A percentile compares a stretch with the other conserved stretches of the same genome.
phyloP scores from a whole-genome alignment of 2,797 vertebrate genomes.

The Darevskia mixta region DNA sequence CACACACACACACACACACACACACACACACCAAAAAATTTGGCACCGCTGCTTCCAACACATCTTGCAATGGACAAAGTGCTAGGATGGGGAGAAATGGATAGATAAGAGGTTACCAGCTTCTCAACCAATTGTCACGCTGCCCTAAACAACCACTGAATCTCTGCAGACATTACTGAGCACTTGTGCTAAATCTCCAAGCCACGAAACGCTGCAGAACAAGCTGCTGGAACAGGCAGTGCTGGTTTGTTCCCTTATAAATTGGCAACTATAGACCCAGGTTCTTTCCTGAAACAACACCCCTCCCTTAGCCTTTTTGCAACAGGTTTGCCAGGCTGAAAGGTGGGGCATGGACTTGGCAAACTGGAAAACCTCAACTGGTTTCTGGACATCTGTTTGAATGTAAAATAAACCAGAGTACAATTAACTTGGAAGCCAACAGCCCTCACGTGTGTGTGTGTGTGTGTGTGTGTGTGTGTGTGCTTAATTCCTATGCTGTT shows the following conservation, averaged over 20 bases:
- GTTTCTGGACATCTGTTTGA: slow-evolving; percentile 34
- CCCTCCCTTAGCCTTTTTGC: background rate
- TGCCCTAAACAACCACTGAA: background rate
- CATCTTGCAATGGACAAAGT: background rate
- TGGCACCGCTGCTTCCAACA: too few species aligned
- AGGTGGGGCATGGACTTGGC: background rate
- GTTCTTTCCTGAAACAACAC: background rate
- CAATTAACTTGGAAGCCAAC: slow-evolving; percentile 58
- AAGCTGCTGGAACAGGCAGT: background rate
- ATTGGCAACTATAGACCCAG: background rate
- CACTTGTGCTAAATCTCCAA: too few species aligned
- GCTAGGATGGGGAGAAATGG: too few species aligned
- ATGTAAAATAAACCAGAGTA: slow-evolving; percentile 53
- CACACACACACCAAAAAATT: too few species aligned
- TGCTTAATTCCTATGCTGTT: slow-evolving; percentile 71
- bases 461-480: slow-evolving; percentile 25
- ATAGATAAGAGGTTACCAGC: background rate
- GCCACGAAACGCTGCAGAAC: background rate
- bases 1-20: too few species aligned
- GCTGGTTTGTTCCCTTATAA: background rate
- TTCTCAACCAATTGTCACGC: background rate
- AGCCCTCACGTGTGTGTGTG: slow-evolving; percentile 71
- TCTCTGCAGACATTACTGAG: background rate
- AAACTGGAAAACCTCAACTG: background rate
- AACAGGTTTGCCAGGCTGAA: background rate